Base-by-base conservation (phyloP, 2,113 vertebrate species). In the Rhinoptilus africanus region DNA sequence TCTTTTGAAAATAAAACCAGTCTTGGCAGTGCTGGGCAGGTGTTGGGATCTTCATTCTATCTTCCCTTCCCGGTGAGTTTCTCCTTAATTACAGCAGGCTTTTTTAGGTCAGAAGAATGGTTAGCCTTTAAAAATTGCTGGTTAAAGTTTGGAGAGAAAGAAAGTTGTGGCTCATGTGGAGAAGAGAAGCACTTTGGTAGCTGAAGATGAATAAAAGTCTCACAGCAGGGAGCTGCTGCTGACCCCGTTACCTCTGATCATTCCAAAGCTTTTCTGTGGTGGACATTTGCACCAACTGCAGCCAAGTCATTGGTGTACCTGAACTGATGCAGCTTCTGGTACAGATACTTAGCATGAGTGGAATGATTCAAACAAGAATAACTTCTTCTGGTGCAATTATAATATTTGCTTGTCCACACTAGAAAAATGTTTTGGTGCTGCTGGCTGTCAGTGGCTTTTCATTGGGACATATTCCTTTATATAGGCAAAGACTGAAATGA, bases 31-130 rank as follows among this genome's bases (percentile, higher is more conserved):
- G 10, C 51, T 87, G 56, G 69, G 71, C 21, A 45, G 47, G 9
- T 66, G 67, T 51, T 74, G 50, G 54, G 30, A 72, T 69, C 47
- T 82, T 94, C 39, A 56, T 87, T 85, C 56, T 72, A 2, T 54
- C 56, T 69, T 93, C 47, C 41, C 63, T 77, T 96, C 90, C 85
- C 24, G 68, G 50, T 67, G 88, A 80, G 59, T 80, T 85, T 94
- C 54, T 80, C 23, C 75, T 85, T 59, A 45, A 79, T 81, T 93
- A 62, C 1, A 32, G 72, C 39, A 69, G 28, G 24, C 8, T 77
- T 96, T 96, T 96, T 80, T 90, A 96, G 82, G 85, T 94, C 90
- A 92, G 71, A 75, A 82, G 51, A 43, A 63, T 74, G 54, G 88
- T 71, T 92, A 94, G 85, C 85, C 82, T 95, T 90, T 92, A 90